Base-by-base conservation (phyloP, 2,888 invertebrate species). In the Trilocha varians region DNA sequence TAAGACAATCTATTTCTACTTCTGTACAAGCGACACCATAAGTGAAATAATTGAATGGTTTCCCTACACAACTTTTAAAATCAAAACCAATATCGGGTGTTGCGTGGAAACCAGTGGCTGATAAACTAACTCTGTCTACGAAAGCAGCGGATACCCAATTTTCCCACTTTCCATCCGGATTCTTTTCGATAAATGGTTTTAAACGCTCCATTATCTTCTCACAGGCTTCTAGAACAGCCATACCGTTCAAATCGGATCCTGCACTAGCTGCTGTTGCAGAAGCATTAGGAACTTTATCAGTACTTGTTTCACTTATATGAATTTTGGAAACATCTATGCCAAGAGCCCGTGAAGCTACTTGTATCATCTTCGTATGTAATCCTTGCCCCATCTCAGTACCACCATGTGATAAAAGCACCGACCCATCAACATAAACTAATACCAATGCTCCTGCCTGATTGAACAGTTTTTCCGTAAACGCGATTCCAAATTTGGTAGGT, bases 381-480 rank as follows among this genome's bases (percentile, higher is more conserved):
- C 98, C 98, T 82, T 98, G 98, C 0, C 98, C 98, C 93, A 98
- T 98, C 87, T 98, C 98, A 6, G 94, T 93, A n/a, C 97, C 98
- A 25, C 96, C 96, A 66, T 96, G 97, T 1, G 93, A 90, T 13
- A 98, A 59, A 9, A 98, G 84, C 2, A 98, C 95, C 0, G 97
- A 95, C 1, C 97, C 97, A 71, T 95, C 95, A 0, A 87, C 87
- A 65, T 98, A 97, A n/a, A 97, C 88, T 34, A 95, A 89, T 1
- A 98, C 88, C 41, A 98, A 79, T 0, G 97, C 96, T 5, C 96
- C 97, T 2, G 91, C 92, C 85, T 97, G 96, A 69, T 96, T 95
- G 17, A 96, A 70, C 59, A 92, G 89, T 46, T 88, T 78, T 6
- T 89, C 89, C 0, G 93, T 92, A 62, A 95, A 96, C 0, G 94